Percentiles rank a stretch among this genome's conserved stretches.
These are phyloP conservation scores for Tipula lateralis DNA, from an alignment of 2,888 invertebrate genomes.

Conservation along the genomic window DNA sequence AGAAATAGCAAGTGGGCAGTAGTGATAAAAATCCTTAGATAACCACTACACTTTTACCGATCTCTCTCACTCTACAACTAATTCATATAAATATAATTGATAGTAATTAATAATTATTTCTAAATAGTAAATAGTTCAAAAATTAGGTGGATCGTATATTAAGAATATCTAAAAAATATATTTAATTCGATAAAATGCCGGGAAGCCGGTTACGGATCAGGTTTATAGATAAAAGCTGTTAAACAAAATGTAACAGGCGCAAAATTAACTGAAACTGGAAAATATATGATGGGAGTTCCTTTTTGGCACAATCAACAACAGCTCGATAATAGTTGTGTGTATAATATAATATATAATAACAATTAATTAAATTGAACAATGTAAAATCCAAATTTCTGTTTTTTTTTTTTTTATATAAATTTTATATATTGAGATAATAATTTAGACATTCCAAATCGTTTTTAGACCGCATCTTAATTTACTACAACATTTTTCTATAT, in stretches of 20 bases:
- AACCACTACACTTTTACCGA: not conserved
- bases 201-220: not conserved
- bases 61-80: not conserved
- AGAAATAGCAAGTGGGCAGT: too few species aligned
- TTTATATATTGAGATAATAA: not conserved
- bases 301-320: not conserved
- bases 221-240: not conserved
- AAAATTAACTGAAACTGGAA: not conserved
- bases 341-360: not conserved
- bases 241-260: not conserved
- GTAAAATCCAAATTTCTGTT: not conserved
- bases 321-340: not conserved
- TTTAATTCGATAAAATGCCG: not conserved
- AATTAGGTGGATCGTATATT: not conserved
- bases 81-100: not conserved
- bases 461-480: conserved; percentile 36
- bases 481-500: conserved; percentile 38
- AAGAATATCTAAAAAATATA: not conserved
- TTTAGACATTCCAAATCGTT: conserved; percentile 25
- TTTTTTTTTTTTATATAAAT: not conserved
- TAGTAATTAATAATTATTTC: not conserved
- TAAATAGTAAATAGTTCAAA: not conserved
- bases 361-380: not conserved
- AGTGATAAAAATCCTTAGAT: not conserved
- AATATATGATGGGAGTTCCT: not conserved